phyloP scores from a whole-genome alignment of 2,797 vertebrate genomes.

The Dallia pectoralis region DNA sequence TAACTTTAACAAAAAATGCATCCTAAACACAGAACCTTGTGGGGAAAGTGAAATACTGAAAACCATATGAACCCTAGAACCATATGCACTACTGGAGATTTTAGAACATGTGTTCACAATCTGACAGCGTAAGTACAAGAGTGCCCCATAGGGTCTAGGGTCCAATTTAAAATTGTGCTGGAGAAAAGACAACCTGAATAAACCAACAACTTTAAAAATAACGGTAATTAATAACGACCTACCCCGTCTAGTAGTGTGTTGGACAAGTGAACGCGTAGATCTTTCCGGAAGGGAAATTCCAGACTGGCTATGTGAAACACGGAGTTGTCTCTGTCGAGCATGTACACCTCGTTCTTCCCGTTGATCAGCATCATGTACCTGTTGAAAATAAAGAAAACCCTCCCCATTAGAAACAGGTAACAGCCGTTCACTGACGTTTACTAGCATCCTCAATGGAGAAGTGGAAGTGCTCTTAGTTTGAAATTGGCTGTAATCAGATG shows the following conservation, averaged over 20 bases:
- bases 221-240: slow-evolving; percentile 60
- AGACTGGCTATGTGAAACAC: slow-evolving; percentile 91
- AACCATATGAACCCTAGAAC: too few species aligned
- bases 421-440: background rate
- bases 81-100: too few species aligned
- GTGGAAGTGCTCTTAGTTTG: too few species aligned
- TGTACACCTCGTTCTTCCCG: slow-evolving; percentile 93
- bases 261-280: slow-evolving; percentile 84
- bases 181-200: background rate
- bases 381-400: slow-evolving; percentile 38
- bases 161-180: background rate
- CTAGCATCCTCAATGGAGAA: too few species aligned
- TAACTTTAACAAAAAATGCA: too few species aligned
- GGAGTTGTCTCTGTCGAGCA: slow-evolving; percentile 95
- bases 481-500: too few species aligned
- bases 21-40: too few species aligned
- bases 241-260: slow-evolving; percentile 96
- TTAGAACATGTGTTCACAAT: too few species aligned
- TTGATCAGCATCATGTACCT: slow-evolving; percentile 99
- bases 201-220: background rate
- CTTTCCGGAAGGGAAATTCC: slow-evolving; percentile 97
- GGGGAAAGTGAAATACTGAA: too few species aligned
- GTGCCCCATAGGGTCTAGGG: too few species aligned
- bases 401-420: background rate
- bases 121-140: too few species aligned